Evolutionary conservation across 37 sponge, comb jelly and placozoan species (phyloP), one percentile per base, ranked within the genome.

Genomic region (Chondrilla cf. caribensis): DNA sequence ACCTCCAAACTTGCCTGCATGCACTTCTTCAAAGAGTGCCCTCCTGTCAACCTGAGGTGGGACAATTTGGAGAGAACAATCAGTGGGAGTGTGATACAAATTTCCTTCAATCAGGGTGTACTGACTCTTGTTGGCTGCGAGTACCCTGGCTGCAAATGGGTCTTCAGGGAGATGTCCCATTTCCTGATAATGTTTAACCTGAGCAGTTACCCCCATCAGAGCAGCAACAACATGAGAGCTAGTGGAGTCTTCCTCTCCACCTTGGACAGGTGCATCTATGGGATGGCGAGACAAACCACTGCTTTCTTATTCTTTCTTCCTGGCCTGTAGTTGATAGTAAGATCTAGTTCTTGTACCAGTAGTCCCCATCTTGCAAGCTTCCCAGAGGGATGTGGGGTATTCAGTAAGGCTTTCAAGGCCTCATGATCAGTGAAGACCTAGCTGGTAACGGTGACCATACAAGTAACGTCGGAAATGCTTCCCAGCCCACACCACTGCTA

Each of bases 1-100:
- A 2, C 83, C 75, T 55, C 40, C 42, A 54, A 71, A 83, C 41
- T 32, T 5, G 14, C 83, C 83, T 32, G 7, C 21, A 60, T 83
- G 83, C 2, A 38, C 59, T 39, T 83, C 83, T 33, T 40, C 29
- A 76, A 84, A 41, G 32, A 84, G 28, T 21, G 59, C 6, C 4
- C 31, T 4, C 19, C 84, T 17, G 9, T 60, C 54, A 8, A 1
- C 8, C 38, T 65, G 28, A 18, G 80, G 86, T 3, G 47, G 59
- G 2, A 54, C 60, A 44, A 78, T 43, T 24, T 54, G 28, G 38
- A 79, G 59, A 3, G 21, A 58, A 9, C 35, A 5, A 21, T 70
- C 73, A 3, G 15, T 5, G 15, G 70, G 71, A 19, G 57, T 55
- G 15, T 64, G 22, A 39, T 84, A 84, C 84, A 84, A 41, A 2